These are phyloP conservation scores for Murina feae DNA, from an alignment of 2,113 vertebrate species.

Conservation along the genomic window DNA sequence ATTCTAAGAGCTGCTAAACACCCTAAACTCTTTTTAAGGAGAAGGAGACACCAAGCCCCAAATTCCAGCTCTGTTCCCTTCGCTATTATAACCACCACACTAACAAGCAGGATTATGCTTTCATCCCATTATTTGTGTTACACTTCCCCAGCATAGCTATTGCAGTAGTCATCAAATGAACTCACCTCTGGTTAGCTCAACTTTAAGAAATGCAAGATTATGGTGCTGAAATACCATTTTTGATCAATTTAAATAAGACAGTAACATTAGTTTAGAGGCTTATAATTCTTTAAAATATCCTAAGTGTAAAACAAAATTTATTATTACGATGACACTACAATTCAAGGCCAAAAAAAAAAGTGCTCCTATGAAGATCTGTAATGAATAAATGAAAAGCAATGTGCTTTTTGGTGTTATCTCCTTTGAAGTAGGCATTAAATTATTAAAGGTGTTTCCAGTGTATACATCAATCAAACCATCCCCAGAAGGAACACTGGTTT, in stretches of 20 bases:
- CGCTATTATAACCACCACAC: too few species aligned
- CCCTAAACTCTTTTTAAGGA: neutral
- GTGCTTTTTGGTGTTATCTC: slow-evolving; percentile 60
- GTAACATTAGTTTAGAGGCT: slow-evolving; percentile 50
- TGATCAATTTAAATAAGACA: slow-evolving; percentile 41
- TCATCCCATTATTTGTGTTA: neutral
- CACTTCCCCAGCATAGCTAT: neutral
- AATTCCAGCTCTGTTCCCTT: neutral
- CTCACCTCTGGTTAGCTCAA: neutral
- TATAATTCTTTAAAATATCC: slow-evolving; percentile 64
- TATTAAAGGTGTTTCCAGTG: slow-evolving; percentile 64
- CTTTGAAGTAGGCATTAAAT: slow-evolving; percentile 65
- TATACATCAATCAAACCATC: slow-evolving; percentile 59
- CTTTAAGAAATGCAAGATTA: slow-evolving; percentile 30
- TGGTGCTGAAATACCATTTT: slow-evolving; percentile 41
- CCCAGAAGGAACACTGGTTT: slow-evolving; percentile 37
- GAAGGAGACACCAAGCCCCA: neutral
- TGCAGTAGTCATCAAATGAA: neutral
- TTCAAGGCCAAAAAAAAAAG: slow-evolving; percentile 47
- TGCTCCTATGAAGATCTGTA: slow-evolving; percentile 45
- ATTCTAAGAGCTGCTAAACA: neutral
- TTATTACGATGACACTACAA: slow-evolving; percentile 35
- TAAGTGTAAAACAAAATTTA: slow-evolving; percentile 30
- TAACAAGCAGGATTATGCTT: neutral
- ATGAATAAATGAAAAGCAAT: slow-evolving; percentile 70